Conservation (phyloP, 2,113 vertebrate species). For the Sinocyclocheilus rhinocerous region DNA sequence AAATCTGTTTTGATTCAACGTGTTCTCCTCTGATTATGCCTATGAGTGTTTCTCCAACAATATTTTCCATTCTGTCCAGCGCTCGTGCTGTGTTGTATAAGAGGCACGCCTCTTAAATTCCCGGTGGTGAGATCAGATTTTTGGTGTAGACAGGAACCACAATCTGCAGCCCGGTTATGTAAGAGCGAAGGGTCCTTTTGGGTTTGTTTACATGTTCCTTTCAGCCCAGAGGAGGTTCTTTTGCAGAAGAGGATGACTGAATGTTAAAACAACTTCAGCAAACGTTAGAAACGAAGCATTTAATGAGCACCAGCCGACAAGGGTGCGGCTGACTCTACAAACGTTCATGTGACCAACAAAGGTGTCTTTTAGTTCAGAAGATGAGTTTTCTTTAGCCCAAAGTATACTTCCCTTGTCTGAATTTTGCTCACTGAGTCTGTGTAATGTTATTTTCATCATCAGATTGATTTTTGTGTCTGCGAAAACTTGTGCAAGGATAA, state of each 20-base stretch:
- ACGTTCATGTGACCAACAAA: not conserved
- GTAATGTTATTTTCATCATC: not conserved
- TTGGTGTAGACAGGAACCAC: constrained; percentile 22
- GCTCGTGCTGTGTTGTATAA: constrained; percentile 52
- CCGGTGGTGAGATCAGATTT: constrained; percentile 51
- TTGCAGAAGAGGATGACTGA: constrained; percentile 14
- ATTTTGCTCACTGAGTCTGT: not conserved
- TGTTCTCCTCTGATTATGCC: not conserved
- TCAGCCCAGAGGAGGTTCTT: constrained; percentile 27
- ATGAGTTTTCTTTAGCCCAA: not conserved
- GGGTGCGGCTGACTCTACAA: constrained; percentile 29
- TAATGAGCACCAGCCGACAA: not conserved
- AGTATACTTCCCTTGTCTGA: not conserved
- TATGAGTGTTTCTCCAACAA: constrained; percentile 30
- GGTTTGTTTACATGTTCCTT: constrained; percentile 51
- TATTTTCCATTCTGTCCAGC: constrained; percentile 52
- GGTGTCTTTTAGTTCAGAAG: constrained; percentile 12
- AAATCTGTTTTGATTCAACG: not conserved
- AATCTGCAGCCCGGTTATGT: constrained; percentile 50
- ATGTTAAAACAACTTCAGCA: constrained; percentile 32
- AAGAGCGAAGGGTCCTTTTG: constrained; percentile 43
- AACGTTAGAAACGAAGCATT: constrained; percentile 15
- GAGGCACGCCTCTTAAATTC: constrained; percentile 46
- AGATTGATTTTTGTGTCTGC: not conserved
- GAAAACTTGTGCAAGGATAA: not conserved